These are phyloP conservation scores for Suricata suricatta DNA, from an alignment of 2,113 vertebrate species.

Conservation along the genomic window DNA sequence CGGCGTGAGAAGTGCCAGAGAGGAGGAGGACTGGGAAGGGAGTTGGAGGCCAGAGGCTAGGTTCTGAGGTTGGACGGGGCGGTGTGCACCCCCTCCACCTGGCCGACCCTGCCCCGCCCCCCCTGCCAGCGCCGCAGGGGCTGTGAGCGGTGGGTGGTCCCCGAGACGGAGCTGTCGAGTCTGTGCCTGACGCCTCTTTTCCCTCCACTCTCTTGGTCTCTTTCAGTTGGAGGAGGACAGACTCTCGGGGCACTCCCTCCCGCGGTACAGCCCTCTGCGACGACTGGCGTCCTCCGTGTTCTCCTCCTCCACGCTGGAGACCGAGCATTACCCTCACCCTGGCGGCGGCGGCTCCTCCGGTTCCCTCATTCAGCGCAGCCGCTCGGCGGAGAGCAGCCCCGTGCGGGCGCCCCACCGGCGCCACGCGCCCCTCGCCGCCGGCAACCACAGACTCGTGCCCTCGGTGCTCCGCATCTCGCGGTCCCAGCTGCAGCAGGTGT, in stretches of 20 bases:
- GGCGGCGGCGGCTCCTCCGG: slow-evolving; percentile 83
- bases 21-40: slow-evolving; percentile 34
- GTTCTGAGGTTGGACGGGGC: neutral
- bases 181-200: slow-evolving; percentile 91
- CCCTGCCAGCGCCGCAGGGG: slow-evolving; percentile 54
- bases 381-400: slow-evolving; percentile 98
- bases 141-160: slow-evolving; percentile 80
- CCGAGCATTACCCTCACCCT: slow-evolving; percentile 96
- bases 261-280: slow-evolving; percentile 97
- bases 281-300: slow-evolving; percentile 99
- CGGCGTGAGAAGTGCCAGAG: neutral
- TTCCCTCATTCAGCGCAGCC: slow-evolving; percentile 98
- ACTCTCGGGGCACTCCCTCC: slow-evolving; percentile 91
- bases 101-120: neutral
- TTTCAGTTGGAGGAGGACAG: slow-evolving; percentile 98
- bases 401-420: slow-evolving; percentile 92
- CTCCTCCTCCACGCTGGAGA: slow-evolving; percentile 98
- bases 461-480: slow-evolving; percentile 95
- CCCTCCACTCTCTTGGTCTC: slow-evolving; percentile 98
- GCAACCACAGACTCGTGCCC: slow-evolving; percentile 95
- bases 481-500: slow-evolving; percentile 97
- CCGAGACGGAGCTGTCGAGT: slow-evolving; percentile 87
- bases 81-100: neutral
- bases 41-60: neutral
- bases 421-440: slow-evolving; percentile 87